These are phyloP conservation scores for Celastrina argiolus DNA, from an alignment of 2,888 invertebrate genomes.

Conservation along the genomic window DNA sequence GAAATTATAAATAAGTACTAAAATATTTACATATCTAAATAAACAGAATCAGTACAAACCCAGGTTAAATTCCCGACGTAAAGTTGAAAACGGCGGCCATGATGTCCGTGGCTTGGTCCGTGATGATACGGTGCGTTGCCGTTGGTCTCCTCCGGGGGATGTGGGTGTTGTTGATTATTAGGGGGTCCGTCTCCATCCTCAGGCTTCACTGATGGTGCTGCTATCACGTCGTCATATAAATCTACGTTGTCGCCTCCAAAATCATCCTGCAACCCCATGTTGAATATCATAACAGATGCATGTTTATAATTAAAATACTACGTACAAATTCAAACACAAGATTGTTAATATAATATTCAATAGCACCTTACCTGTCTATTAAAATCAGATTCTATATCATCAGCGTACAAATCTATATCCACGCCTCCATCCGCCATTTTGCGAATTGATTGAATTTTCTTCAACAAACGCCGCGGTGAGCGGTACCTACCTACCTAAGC, in stretches of 20 bases:
- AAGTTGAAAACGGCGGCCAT: conserved; percentile 91
- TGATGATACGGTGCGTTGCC: conserved; percentile 82
- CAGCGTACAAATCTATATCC: conserved; percentile 97
- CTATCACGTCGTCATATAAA: conserved; percentile 96
- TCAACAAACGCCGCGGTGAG: not conserved
- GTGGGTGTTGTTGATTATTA: conserved; percentile 75
- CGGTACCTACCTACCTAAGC: too few relatives aligned
- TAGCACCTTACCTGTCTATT: conserved; percentile 61
- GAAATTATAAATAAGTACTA: conserved; percentile 12
- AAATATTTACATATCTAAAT: conserved; percentile 63
- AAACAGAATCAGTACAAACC: conserved; percentile 82
- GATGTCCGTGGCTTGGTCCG: conserved; percentile 84
- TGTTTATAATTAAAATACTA: conserved; percentile 2
- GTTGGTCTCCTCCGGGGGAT: conserved; percentile 83
- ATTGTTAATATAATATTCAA: conserved; percentile 38
- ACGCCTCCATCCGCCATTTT: conserved; percentile 95
- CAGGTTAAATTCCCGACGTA: conserved; percentile 99
- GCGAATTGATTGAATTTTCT: conserved; percentile 39
- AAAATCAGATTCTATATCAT: conserved; percentile 97
- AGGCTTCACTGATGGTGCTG: conserved; percentile 82
- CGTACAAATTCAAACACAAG: not conserved
- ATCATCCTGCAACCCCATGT: conserved; percentile 80
- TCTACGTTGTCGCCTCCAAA: conserved; percentile 93
- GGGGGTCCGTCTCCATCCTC: conserved; percentile 78
- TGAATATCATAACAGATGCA: conserved; percentile 10